Conservation (phyloP, 2,888 invertebrate genomes). For the Cosmorhoe ocellata region DNA sequence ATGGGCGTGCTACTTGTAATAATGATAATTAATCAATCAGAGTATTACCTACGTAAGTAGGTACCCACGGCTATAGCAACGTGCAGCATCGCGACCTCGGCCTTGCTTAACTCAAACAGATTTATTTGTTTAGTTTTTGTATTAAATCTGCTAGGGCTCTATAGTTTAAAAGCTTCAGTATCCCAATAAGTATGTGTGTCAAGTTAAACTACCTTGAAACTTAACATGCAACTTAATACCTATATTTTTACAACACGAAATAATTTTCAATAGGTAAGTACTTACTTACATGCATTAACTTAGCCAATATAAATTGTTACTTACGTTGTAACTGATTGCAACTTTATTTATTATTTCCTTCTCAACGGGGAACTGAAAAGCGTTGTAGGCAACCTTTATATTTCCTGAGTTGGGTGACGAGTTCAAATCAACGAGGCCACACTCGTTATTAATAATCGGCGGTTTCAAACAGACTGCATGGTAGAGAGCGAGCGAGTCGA, state of each 20-base stretch:
- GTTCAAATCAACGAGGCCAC: conserved; percentile 31
- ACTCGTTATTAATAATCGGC: conserved; percentile 5
- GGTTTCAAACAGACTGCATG: conserved; percentile 3
- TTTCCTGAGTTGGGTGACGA: conserved; percentile 36
- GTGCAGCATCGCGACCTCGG: conserved; percentile 52
- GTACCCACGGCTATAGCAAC: conserved; percentile 26
- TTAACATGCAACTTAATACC: conserved; percentile 17
- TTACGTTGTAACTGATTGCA: conserved; percentile 3
- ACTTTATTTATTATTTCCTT: conserved; percentile 12
- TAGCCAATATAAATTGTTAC: neutral
- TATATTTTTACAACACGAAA: conserved; percentile 14
- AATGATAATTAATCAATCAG: conserved; percentile 40
- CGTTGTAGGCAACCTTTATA: conserved; percentile 37
- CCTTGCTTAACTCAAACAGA: conserved; percentile 59
- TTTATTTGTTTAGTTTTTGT: conserved; percentile 52
- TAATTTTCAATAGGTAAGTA: neutral
- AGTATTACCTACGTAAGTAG: conserved; percentile 11
- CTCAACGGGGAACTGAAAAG: conserved; percentile 8
- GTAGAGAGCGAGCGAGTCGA: neutral
- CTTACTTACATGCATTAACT: no score
- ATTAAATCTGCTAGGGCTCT: neutral
- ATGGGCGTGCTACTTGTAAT: conserved; percentile 19
- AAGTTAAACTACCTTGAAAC: conserved; percentile 13
- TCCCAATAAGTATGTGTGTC: conserved; percentile 1
- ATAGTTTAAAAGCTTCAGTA: no score